Conservation (phyloP, 2,113 vertebrate species). For the Hippolais icterina region DNA sequence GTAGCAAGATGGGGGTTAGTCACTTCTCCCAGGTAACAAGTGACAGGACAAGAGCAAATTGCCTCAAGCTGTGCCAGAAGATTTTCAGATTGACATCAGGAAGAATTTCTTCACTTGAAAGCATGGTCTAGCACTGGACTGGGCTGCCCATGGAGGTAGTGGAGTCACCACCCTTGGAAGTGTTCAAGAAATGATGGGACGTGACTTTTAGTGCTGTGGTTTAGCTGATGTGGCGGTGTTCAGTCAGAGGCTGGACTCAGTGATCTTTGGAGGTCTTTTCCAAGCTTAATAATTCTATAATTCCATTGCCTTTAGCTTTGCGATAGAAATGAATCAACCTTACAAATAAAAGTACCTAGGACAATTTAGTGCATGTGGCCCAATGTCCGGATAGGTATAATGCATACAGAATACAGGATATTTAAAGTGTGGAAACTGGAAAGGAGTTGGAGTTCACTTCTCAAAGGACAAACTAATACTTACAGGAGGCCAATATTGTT, state of each 20-base stretch:
- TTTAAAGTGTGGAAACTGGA: background rate
- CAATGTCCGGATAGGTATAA: background rate
- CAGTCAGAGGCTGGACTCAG: background rate
- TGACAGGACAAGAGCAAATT: background rate
- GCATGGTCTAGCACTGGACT: background rate
- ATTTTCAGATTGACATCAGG: background rate
- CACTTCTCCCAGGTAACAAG: background rate
- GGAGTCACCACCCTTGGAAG: background rate
- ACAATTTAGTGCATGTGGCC: background rate
- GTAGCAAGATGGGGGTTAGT: background rate
- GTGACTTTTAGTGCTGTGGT: background rate
- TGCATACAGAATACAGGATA: no score
- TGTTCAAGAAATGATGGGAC: background rate
- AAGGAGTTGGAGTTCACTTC: background rate
- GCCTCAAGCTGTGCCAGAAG: background rate
- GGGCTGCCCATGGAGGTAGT: no score
- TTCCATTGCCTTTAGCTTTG: background rate
- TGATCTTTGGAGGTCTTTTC: background rate
- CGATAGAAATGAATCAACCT: background rate
- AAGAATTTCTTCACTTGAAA: background rate
- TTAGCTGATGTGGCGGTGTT: background rate
- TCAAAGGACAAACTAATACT: background rate
- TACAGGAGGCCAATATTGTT: background rate
- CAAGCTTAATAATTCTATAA: background rate
- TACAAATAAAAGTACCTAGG: background rate